Percentiles rank a stretch among this genome's conserved stretches.
Conservation (phyloP, 1,140 invertebrate genomes). For the Heterodera carotae region DNA sequence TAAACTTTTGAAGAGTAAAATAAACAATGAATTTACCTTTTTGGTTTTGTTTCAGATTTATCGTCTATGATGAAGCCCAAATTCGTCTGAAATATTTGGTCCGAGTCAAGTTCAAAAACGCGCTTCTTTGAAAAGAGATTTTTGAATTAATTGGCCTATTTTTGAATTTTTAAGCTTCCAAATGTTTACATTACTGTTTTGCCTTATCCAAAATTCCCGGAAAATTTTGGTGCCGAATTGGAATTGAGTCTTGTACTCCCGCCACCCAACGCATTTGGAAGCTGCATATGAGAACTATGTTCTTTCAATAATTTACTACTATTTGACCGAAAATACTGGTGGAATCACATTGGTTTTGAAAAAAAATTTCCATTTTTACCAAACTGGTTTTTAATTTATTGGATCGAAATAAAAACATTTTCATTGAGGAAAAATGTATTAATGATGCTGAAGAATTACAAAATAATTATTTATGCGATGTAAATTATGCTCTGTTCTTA, state of each 20-base stretch:
- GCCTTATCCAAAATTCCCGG: background rate
- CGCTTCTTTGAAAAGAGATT: slow-evolving; percentile 26
- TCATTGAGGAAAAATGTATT: too few species aligned
- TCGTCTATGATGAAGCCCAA: slow-evolving; percentile 87
- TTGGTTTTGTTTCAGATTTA: slow-evolving; percentile 71
- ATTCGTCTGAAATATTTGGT: slow-evolving; percentile 72
- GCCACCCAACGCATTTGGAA: too few species aligned
- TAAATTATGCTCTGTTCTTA: background rate
- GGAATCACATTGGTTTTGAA: too few species aligned
- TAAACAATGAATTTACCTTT: background rate
- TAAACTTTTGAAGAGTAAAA: background rate
- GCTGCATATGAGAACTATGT: too few species aligned
- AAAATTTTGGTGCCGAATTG: too few species aligned
- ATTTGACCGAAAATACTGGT: too few species aligned
- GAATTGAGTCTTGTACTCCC: too few species aligned
- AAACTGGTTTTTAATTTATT: too few species aligned
- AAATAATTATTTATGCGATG: slow-evolving; percentile 4
- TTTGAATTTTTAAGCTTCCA: background rate
- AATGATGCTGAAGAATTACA: too few species aligned
- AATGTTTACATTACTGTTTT: background rate
- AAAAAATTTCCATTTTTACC: too few species aligned
- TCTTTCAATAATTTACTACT: too few species aligned
- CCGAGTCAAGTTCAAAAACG: slow-evolving; percentile 44
- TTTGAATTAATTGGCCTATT: background rate
- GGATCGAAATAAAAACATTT: too few species aligned